Conservation (phyloP, 1,140 invertebrate genomes). For the Zaprionus kolodkinae region DNA sequence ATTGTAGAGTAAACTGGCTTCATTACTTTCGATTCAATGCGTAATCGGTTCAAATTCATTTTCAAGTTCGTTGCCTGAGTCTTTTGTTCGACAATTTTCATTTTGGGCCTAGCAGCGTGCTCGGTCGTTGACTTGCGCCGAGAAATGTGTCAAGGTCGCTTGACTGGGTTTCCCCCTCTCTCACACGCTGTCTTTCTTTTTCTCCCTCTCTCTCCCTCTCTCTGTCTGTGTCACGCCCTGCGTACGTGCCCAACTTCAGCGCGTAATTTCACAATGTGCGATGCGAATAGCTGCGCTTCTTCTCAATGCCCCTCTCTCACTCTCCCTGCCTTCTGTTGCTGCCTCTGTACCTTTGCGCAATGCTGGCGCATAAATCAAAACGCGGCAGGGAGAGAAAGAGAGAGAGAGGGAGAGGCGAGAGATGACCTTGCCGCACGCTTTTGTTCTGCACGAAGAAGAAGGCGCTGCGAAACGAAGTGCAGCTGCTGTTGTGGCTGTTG, state of each 20-base stretch:
- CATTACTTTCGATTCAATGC: not conserved
- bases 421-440: slow-evolving; percentile 41
- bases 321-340: not conserved
- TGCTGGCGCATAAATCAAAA: slow-evolving; percentile 48
- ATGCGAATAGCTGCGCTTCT: slow-evolving; percentile 18
- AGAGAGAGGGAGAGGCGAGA: slow-evolving; percentile 24
- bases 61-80: slow-evolving; percentile 52
- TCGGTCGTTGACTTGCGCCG: slow-evolving; percentile 47
- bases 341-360: slow-evolving; percentile 35
- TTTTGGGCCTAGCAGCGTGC: slow-evolving; percentile 31
- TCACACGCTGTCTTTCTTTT: not conserved
- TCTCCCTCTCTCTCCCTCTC: slow-evolving; percentile 13
- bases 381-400: slow-evolving; percentile 25
- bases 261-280: slow-evolving; percentile 51
- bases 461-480: slow-evolving; percentile 31
- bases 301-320: not conserved
- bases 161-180: slow-evolving; percentile 1
- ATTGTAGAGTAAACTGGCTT: not conserved
- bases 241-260: slow-evolving; percentile 58
- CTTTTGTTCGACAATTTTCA: slow-evolving; percentile 38
- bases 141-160: slow-evolving; percentile 69
- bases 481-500: slow-evolving; percentile 25
- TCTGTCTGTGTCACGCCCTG: slow-evolving; percentile 4
- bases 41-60: slow-evolving; percentile 3
- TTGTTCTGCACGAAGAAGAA: slow-evolving; percentile 47